These are phyloP conservation scores for Vidua chalybeata DNA, from an alignment of 2,113 vertebrate species.

Conservation along the genomic window DNA sequence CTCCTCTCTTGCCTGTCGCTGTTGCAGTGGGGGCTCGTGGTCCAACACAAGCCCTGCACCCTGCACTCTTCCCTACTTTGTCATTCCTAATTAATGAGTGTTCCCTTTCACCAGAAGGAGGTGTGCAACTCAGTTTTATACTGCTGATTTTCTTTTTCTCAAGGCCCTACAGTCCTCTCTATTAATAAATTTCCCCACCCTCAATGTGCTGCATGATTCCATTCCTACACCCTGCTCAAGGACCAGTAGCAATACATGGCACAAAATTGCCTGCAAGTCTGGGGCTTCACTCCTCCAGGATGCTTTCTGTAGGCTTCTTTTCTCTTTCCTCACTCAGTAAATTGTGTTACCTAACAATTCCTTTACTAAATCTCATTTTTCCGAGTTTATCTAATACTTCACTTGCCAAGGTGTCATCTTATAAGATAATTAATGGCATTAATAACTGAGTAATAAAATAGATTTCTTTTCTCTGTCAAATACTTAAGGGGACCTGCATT, in stretches of 20 bases:
- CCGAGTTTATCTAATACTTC: neutral
- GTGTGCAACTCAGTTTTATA: neutral
- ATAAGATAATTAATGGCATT: neutral
- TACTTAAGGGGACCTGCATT: neutral
- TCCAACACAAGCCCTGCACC: neutral
- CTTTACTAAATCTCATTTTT: slow-evolving; percentile 27
- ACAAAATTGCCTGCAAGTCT: neutral
- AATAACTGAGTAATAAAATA: neutral
- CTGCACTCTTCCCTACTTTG: neutral
- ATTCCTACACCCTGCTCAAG: neutral
- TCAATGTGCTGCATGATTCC: neutral
- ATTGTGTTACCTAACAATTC: slow-evolving; percentile 15
- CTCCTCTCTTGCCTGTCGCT: neutral
- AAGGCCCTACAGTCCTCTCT: neutral
- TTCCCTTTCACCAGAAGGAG: neutral
- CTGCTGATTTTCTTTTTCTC: neutral
- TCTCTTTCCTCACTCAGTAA: neutral
- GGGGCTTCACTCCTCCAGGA: neutral
- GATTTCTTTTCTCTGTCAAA: neutral
- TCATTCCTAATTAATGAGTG: neutral
- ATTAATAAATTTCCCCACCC: neutral
- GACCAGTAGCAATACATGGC: neutral
- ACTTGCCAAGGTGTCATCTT: neutral
- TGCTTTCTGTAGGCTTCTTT: neutral
- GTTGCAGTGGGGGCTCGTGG: neutral